Conservation (phyloP, 2,797 vertebrate genomes). For the Tiaroga cobitis region DNA sequence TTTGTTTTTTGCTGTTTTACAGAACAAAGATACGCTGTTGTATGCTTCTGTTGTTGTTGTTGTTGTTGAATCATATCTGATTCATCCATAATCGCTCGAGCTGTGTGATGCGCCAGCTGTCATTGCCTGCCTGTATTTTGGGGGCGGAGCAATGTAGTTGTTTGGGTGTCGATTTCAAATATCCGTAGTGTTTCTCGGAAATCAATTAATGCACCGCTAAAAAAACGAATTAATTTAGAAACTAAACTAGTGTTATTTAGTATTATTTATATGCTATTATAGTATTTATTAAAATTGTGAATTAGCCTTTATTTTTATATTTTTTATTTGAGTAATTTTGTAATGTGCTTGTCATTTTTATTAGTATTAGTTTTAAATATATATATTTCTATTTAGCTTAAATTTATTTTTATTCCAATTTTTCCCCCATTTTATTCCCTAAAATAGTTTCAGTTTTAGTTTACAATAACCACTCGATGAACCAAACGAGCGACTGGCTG, state of each 20-base stretch:
- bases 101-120: neutral
- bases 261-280: neutral
- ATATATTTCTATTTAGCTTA: neutral
- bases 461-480: neutral
- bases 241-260: neutral
- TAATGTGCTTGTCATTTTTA: neutral
- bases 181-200: neutral
- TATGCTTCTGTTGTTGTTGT: neutral
- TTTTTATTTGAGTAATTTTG: too few species aligned
- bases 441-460: neutral
- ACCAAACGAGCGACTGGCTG: neutral
- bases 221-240: neutral
- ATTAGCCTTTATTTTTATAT: too few species aligned
- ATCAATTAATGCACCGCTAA: neutral
- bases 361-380: neutral
- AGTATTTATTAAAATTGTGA: too few species aligned
- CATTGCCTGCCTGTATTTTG: neutral
- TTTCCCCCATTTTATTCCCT: neutral
- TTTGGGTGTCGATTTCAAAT: neutral
- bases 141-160: neutral
- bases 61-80: neutral
- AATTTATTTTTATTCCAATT: neutral
- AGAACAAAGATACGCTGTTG: neutral
- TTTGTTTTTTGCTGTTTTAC: neutral
- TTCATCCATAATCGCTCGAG: neutral